These are phyloP conservation scores for Hippocampus kuda DNA, from an alignment of 2,797 vertebrate species.

Conservation along the genomic window DNA sequence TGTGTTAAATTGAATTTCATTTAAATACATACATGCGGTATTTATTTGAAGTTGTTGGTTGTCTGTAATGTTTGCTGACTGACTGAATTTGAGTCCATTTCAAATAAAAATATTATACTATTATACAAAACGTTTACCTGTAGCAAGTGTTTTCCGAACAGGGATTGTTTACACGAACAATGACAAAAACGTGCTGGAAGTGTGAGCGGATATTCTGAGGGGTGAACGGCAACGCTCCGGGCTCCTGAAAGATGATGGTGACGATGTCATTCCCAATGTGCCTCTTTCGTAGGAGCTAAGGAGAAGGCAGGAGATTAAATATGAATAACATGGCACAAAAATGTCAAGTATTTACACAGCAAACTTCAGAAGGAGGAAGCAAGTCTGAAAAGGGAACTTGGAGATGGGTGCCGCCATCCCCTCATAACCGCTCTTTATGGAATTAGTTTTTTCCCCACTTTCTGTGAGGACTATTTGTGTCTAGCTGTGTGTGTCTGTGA, in stretches of 20 bases:
- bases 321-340: conserved; percentile 18
- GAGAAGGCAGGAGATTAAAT: conserved; percentile 8
- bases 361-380: background rate
- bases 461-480: conserved; percentile 46
- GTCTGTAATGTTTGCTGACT: no score
- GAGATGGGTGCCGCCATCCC: conserved; percentile 10
- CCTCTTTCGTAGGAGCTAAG: conserved; percentile 83
- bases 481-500: conserved; percentile 21
- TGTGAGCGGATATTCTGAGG: conserved; percentile 89
- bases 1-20: no score
- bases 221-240: conserved; percentile 84
- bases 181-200: conserved; percentile 94
- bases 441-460: conserved; percentile 33
- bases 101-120: background rate
- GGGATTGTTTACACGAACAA: conserved; percentile 81
- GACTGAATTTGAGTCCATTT: no score
- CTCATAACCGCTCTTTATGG: conserved; percentile 50
- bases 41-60: no score
- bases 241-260: conserved; percentile 95
- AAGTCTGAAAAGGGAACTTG: conserved; percentile 22
- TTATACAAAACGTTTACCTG: conserved; percentile 66
- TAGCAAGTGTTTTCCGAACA: conserved; percentile 82
- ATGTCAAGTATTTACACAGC: conserved; percentile 6
- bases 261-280: conserved; percentile 98
- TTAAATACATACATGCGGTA: no score